phyloP scores from a whole-genome alignment of 1,140 invertebrate species.

The Drosophila azteca region DNA sequence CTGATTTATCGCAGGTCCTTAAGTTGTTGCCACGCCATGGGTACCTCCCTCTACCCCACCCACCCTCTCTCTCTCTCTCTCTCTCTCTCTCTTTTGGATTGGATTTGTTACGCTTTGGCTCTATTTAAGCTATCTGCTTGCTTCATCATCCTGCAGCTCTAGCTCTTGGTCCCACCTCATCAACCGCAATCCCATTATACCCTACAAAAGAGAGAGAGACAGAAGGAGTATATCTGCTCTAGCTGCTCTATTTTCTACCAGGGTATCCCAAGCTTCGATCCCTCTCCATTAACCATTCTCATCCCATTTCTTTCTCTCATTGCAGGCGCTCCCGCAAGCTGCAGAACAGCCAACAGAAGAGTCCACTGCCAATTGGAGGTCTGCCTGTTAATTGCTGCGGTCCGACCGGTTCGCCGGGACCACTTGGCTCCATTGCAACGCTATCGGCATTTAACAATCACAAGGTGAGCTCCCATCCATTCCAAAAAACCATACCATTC shows the following conservation, averaged over 20 bases:
- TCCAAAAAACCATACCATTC: too few relatives aligned
- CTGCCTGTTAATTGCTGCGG: slow-evolving; percentile 91
- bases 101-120: slow-evolving; percentile 32
- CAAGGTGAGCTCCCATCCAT: slow-evolving; percentile 84
- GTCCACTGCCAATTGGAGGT: slow-evolving; percentile 88
- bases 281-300: too few relatives aligned
- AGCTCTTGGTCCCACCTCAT: background rate
- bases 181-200: slow-evolving; percentile 20
- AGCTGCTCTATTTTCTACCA: background rate
- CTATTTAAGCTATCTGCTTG: slow-evolving; percentile 27
- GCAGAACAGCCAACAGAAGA: slow-evolving; percentile 89
- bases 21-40: slow-evolving; percentile 41
- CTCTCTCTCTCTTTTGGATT: background rate
- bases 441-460: slow-evolving; percentile 91
- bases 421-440: slow-evolving; percentile 92
- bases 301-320: slow-evolving; percentile 16
- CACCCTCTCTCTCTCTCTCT: background rate
- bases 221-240: too few relatives aligned
- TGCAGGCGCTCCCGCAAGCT: slow-evolving; percentile 88
- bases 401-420: slow-evolving; percentile 90
- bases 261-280: too few relatives aligned
- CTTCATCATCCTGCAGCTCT: slow-evolving; percentile 24
- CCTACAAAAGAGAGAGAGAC: background rate
- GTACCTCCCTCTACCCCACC: background rate
- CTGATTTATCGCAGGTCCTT: slow-evolving; percentile 55